Evolutionary conservation across 92 coral and sea anemone genomes (phyloP).

Genomic region (Epizoanthus stellaris): DNA sequence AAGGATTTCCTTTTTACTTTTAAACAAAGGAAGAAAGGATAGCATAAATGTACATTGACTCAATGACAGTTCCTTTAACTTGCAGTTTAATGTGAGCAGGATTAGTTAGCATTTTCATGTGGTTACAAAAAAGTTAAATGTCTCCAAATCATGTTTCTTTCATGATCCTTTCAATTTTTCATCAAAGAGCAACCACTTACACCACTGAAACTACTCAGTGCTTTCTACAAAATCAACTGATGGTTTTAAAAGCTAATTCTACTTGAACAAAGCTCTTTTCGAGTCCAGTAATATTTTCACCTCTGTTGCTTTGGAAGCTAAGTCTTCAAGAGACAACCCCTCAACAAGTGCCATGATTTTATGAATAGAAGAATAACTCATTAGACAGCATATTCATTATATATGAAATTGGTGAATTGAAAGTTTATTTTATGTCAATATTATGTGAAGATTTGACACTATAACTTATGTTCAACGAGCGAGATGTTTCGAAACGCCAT

Average conservation of each 20-base stretch:
- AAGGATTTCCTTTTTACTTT: constrained; percentile 24
- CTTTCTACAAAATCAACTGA: constrained; percentile 8
- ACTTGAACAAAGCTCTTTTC: constrained; percentile 22
- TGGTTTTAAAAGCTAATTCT: constrained; percentile 32
- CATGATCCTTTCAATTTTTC: constrained; percentile 30
- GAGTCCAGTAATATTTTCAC: constrained; percentile 16
- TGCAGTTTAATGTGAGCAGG: neutral
- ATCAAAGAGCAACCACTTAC: constrained; percentile 27
- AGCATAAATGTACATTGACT: constrained; percentile 8
- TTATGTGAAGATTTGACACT: neutral
- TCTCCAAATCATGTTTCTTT: constrained; percentile 19
- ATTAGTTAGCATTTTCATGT: neutral
- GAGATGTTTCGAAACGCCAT: neutral
- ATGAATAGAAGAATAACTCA: constrained; percentile 29
- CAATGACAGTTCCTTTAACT: neutral
- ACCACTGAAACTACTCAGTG: constrained; percentile 3
- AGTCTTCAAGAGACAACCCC: constrained; percentile 14
- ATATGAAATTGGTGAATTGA: constrained; percentile 20
- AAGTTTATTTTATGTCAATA: constrained; percentile 22
- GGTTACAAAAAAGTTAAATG: neutral
- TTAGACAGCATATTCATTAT: constrained; percentile 23
- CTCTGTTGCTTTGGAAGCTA: constrained; percentile 22
- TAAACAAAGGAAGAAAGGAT: constrained; percentile 40
- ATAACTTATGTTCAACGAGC: constrained; percentile 3
- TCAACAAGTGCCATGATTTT: constrained; percentile 28